Conservation (phyloP, 2,797 vertebrate genomes). For the Dermochelys coriacea region DNA sequence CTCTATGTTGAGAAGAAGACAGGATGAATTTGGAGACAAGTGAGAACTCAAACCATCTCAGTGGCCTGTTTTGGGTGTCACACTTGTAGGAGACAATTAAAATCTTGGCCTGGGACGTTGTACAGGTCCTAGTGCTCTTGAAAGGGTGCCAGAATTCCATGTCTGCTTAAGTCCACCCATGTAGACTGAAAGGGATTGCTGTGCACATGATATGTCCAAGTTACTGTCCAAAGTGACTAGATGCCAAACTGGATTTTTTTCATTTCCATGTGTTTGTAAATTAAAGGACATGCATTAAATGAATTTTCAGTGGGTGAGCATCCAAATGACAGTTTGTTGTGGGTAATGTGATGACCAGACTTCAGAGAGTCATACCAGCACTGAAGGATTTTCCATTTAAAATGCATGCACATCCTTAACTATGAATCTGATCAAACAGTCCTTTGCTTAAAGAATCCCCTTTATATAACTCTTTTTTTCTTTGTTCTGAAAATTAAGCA, state of each 20-base stretch:
- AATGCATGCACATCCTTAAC: constrained; percentile 61
- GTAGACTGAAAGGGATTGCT: constrained; percentile 38
- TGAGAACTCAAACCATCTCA: constrained; percentile 25
- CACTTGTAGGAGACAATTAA: constrained; percentile 36
- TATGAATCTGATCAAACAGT: constrained; percentile 16
- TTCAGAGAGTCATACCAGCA: constrained; percentile 70
- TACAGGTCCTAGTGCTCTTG: constrained; percentile 43
- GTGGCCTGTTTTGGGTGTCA: constrained; percentile 38
- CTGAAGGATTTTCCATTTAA: constrained; percentile 70
- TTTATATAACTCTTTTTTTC: constrained; percentile 50
- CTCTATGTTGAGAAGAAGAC: background rate
- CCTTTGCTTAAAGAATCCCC: constrained; percentile 36
- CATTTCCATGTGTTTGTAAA: constrained; percentile 60
- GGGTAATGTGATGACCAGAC: constrained; percentile 58
- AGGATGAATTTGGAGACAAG: constrained; percentile 5
- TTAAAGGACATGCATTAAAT: constrained; percentile 59
- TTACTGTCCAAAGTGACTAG: constrained; percentile 50
- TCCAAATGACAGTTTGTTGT: constrained; percentile 67
- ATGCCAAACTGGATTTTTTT: constrained; percentile 67
- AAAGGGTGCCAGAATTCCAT: constrained; percentile 58
- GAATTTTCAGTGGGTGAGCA: constrained; percentile 65
- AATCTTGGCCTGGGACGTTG: constrained; percentile 55
- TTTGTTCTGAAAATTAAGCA: background rate
- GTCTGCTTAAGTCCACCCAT: constrained; percentile 40
- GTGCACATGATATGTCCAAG: constrained; percentile 49